These are phyloP conservation scores for Chitala chitala DNA, from an alignment of 2,113 vertebrate genomes.

Conservation along the genomic window DNA sequence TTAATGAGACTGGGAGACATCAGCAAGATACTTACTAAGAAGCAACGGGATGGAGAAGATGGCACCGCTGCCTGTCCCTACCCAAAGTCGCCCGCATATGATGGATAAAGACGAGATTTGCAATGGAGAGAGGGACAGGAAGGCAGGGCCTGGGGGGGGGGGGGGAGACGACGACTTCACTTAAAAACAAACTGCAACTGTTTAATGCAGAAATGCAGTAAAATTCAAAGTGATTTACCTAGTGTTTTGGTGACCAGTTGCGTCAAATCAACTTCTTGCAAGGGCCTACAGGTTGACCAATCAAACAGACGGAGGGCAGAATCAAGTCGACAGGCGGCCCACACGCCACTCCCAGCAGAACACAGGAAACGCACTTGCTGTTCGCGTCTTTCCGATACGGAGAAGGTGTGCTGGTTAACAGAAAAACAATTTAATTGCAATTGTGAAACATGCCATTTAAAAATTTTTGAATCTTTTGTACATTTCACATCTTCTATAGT, in stretches of 20 bases:
- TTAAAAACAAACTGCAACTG: not conserved
- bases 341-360: constrained; percentile 62
- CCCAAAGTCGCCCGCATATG: constrained; percentile 62
- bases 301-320: constrained; percentile 62
- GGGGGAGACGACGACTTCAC: not conserved
- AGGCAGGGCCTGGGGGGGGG: constrained; percentile 50
- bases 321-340: constrained; percentile 65
- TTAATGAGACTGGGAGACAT: not conserved
- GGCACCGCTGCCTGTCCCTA: constrained; percentile 66
- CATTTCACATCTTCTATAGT: no score
- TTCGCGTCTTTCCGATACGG: constrained; percentile 63
- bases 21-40: constrained; percentile 52
- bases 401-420: constrained; percentile 53
- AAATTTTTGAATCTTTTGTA: no score
- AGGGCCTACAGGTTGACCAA: constrained; percentile 60
- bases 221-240: constrained; percentile 35
- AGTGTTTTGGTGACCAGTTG: constrained; percentile 60
- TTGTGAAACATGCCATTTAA: not conserved
- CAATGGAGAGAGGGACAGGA: constrained; percentile 60
- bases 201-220: not conserved
- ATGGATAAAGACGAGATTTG: constrained; percentile 61
- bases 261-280: constrained; percentile 65
- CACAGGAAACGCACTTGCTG: constrained; percentile 71
- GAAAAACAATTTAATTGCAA: not conserved
- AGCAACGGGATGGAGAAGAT: constrained; percentile 61